A percentile compares a stretch with the other conserved stretches of the same genome.
These are phyloP conservation scores for Urocynchramus pylzowi DNA, from an alignment of 2,113 vertebrate genomes.

Conservation along the genomic window DNA sequence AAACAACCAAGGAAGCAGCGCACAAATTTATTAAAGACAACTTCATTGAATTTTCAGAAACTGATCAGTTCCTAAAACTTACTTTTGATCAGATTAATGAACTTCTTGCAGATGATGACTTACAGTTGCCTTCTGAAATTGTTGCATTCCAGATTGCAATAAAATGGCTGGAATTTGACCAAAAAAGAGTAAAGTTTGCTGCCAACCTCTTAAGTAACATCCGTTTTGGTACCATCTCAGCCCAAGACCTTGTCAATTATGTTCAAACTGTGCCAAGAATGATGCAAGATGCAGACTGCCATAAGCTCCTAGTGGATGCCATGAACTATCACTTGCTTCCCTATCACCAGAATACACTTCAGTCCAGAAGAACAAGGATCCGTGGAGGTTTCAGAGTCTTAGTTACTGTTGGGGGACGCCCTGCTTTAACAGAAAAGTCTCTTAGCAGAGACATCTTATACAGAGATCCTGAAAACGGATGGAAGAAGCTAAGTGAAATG, in stretches of 20 bases:
- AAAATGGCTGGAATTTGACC: slow-evolving; percentile 97
- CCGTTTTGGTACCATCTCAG: slow-evolving; percentile 95
- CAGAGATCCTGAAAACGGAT: slow-evolving; percentile 89
- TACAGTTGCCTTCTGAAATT: slow-evolving; percentile 94
- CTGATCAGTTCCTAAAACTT: slow-evolving; percentile 96
- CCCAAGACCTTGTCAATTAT: slow-evolving; percentile 94
- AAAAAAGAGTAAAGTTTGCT: slow-evolving; percentile 93
- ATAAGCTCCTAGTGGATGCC: slow-evolving; percentile 94
- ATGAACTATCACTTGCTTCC: slow-evolving; percentile 99
- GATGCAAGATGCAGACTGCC: slow-evolving; percentile 97
- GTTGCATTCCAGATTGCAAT: slow-evolving; percentile 97
- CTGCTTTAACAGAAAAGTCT: slow-evolving; percentile 95
- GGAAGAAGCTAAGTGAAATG: slow-evolving; percentile 96
- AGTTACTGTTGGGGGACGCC: slow-evolving; percentile 91
- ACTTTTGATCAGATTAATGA: slow-evolving; percentile 98
- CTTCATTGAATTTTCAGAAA: slow-evolving; percentile 98
- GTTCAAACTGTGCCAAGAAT: slow-evolving; percentile 94
- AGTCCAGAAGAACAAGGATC: slow-evolving; percentile 96
- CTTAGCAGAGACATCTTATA: slow-evolving; percentile 96
- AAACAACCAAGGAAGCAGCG: slow-evolving; percentile 85
- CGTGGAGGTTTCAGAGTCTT: slow-evolving; percentile 91
- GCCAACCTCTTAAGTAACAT: slow-evolving; percentile 89
- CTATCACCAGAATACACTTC: slow-evolving; percentile 95
- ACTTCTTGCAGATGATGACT: slow-evolving; percentile 91
- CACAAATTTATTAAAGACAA: slow-evolving; percentile 97